A percentile compares a stretch with the other conserved stretches of the same genome.
Conservation (phyloP, 2,797 vertebrate genomes). For the Botia kubotai region DNA sequence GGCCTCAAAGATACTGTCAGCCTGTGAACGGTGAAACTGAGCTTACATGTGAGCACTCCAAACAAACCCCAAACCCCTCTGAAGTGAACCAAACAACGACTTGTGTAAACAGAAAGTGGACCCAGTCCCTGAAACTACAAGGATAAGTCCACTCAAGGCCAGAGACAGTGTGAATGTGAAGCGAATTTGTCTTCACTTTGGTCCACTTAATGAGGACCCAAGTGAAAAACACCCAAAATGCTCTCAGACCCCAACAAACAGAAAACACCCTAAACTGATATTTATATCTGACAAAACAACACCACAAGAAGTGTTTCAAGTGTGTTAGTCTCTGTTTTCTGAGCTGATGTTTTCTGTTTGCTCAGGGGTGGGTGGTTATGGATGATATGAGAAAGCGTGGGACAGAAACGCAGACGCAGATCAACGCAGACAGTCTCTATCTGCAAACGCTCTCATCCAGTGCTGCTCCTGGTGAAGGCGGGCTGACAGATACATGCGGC, state of each 20-base stretch:
- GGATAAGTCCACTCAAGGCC: not conserved
- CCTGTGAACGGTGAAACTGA: no score
- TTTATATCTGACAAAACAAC: not conserved
- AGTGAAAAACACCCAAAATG: not conserved
- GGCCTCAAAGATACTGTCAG: no score
- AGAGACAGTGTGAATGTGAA: not conserved
- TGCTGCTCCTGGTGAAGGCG: constrained; percentile 28
- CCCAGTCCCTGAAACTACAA: no score
- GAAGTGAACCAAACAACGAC: no score
- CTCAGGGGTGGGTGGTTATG: constrained; percentile 1
- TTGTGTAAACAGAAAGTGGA: not conserved
- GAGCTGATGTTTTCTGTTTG: constrained; percentile 2
- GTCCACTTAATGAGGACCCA: not conserved
- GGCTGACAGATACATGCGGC: constrained; percentile 21
- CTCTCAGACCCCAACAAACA: not conserved
- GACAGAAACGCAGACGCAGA: constrained; percentile 44
- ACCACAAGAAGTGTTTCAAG: not conserved
- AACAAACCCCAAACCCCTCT: not conserved
- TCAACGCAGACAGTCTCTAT: constrained; percentile 44
- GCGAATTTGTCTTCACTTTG: no score
- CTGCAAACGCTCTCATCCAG: constrained; percentile 47
- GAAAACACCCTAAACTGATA: not conserved
- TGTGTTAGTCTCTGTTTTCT: not conserved
- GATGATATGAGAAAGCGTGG: constrained; percentile 36
- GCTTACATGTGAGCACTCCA: not conserved